These are phyloP conservation scores for Emydocephalus ijimae DNA, from an alignment of 2,113 vertebrate species.

Conservation along the genomic window DNA sequence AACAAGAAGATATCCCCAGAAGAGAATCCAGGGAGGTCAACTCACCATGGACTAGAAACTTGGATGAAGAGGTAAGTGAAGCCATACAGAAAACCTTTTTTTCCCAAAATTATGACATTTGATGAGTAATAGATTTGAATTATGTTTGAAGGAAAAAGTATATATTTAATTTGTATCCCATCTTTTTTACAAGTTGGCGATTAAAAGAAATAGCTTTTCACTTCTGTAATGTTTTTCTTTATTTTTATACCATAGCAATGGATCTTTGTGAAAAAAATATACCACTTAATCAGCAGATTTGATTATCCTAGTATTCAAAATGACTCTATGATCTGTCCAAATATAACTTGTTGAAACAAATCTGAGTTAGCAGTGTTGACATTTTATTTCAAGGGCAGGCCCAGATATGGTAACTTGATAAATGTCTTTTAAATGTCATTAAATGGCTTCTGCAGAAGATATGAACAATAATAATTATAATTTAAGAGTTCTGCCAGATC, in stretches of 20 bases:
- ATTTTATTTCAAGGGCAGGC: background rate
- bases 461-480: background rate
- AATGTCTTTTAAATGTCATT: background rate
- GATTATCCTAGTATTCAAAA: constrained; percentile 16
- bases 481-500: background rate
- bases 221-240: background rate
- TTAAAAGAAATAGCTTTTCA: background rate
- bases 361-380: background rate
- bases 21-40: constrained; percentile 48
- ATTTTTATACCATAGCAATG: background rate
- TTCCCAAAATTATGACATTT: background rate
- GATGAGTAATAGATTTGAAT: background rate
- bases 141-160: background rate
- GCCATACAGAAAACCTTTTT: background rate
- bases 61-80: constrained; percentile 73
- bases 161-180: background rate
- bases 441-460: background rate
- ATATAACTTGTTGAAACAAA: background rate
- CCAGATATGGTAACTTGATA: background rate
- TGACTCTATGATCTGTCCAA: background rate
- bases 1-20: constrained; percentile 47
- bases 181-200: background rate
- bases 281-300: constrained; percentile 12
- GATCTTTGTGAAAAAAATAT: constrained; percentile 27
- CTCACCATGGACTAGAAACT: constrained; percentile 45